These are phyloP conservation scores for Brachionus koreanus DNA, from an alignment of 1,140 invertebrate species.

Conservation along the genomic window DNA sequence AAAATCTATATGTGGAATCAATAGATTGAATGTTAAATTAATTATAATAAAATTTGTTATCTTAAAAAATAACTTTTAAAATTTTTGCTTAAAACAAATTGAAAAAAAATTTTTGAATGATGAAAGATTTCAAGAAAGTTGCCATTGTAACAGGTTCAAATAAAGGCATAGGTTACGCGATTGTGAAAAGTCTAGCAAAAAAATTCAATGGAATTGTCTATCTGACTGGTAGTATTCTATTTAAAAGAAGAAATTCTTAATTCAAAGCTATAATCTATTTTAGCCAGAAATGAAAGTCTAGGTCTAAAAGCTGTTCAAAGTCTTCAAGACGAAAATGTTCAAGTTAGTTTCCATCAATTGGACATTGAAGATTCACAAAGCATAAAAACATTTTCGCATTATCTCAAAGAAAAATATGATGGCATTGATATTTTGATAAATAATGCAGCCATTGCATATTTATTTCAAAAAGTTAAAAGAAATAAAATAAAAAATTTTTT, in stretches of 20 bases:
- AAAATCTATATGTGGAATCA: no score
- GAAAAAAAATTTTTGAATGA: no score
- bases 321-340: constrained; percentile 55
- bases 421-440: constrained; percentile 76
- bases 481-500: not conserved
- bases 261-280: no score
- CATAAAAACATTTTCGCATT: constrained; percentile 63
- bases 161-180: constrained; percentile 42
- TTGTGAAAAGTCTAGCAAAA: not conserved
- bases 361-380: constrained; percentile 66
- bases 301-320: constrained; percentile 63
- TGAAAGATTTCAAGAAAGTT: not conserved
- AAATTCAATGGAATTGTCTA: constrained; percentile 29
- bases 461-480: not conserved
- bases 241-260: no score
- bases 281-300: constrained; percentile 61
- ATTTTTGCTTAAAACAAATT: no score
- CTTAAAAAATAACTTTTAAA: no score
- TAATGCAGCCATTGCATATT: constrained; percentile 75
- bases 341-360: constrained; percentile 66
- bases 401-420: constrained; percentile 66
- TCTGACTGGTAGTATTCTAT: not conserved
- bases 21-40: no score
- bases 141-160: constrained; percentile 40
- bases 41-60: no score